Base-by-base conservation (phyloP, 2,888 invertebrate species). In the Drosophila helvetica region DNA sequence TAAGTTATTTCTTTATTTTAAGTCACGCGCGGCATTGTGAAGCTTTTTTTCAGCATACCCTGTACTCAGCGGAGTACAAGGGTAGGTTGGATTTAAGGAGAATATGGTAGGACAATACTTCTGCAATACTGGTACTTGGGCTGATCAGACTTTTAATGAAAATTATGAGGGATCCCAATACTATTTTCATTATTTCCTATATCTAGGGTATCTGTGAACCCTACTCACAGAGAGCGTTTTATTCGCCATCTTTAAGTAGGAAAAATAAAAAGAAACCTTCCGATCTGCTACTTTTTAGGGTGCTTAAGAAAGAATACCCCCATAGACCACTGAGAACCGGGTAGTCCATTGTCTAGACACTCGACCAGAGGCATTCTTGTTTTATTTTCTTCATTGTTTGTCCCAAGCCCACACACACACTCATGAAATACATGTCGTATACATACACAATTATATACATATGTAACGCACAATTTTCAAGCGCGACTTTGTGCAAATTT, bases 1-100 rank as follows among this genome's bases (percentile, higher is more conserved):
- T 76, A 71, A 82, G 84, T 84, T 83, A 83, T 83, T 84, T 83
- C 86, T 84, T 84, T 83, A 86, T 83, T 83, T 86, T 81, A 83
- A 83, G 83, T 83, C 81, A 76, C 76, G 61, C 64, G 69, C 66
- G 61, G 72, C 74, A 78, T 78, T 80, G 74, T 76, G 67, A 74
- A 66, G 78, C 67, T 33, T 12, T 33, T 33, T 33, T 12, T 4
- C 15, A 38, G n/a, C 6, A n/a, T 38, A 38, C 38, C 38, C n/a
- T 38, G 38, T n/a, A 38, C 2, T 15, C 0, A 2, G n/a, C n/a
- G 15, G n/a, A 2, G 2, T 2, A n/a, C 27, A 7, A 5, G 38
- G 38, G 38, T 38, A 6, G 15, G n/a, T 0, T 2, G 38, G 12
- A 33, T 1, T 27, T 27, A 27, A 2, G 27, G 8, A 9, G 8